Conservation (phyloP, 2,113 vertebrate genomes). For the Pelmatolapia mariae region DNA sequence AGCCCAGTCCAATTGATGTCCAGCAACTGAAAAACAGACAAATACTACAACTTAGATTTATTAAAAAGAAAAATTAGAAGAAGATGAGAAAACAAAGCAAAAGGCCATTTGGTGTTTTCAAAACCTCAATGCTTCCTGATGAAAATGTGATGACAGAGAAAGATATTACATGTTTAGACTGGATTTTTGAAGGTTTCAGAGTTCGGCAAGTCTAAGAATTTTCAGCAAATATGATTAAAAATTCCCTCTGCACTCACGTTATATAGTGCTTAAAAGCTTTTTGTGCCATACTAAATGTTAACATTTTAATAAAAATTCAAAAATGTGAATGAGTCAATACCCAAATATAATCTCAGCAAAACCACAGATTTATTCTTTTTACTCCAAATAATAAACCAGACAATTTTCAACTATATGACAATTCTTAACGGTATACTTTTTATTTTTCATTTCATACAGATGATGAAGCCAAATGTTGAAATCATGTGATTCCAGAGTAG, state of each 20-base stretch:
- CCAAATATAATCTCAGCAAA: not conserved
- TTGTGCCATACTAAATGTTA: accelerated
- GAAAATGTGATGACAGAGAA: not conserved
- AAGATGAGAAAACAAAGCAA: not conserved
- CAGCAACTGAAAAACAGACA: constrained; percentile 76
- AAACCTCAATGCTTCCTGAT: not conserved
- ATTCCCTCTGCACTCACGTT: accelerated
- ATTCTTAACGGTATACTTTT: accelerated
- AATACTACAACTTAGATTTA: not conserved
- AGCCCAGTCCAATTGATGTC: constrained; percentile 98
- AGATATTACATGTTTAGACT: accelerated
- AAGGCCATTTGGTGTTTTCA: accelerated
- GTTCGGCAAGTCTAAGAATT: not conserved
- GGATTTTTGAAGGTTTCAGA: not conserved
- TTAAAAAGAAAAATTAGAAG: accelerated
- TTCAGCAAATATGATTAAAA: not conserved
- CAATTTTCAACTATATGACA: not conserved
- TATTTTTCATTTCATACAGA: not conserved
- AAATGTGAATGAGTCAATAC: accelerated
- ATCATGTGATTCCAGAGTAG: accelerated
- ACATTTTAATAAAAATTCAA: accelerated
- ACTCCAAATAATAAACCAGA: not conserved
- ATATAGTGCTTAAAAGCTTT: not conserved
- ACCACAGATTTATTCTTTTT: not conserved
- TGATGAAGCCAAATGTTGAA: not conserved